Percentiles rank a stretch among this genome's conserved stretches.
These are phyloP conservation scores for Otis tarda DNA, from an alignment of 2,113 vertebrate genomes.

Conservation along the genomic window DNA sequence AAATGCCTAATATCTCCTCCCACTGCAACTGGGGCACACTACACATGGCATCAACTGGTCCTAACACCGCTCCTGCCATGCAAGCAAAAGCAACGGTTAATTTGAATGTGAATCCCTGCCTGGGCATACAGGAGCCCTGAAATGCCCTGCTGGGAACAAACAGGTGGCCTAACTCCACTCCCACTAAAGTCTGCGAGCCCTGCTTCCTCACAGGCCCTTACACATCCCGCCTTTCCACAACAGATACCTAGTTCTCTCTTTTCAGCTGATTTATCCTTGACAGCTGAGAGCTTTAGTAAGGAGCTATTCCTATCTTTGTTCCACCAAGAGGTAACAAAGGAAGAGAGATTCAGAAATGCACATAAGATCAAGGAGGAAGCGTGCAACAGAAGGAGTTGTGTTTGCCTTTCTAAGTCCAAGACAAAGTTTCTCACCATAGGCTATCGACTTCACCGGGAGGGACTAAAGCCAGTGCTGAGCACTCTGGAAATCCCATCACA, in stretches of 20 bases:
- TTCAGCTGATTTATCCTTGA: neutral
- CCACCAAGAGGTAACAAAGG: neutral
- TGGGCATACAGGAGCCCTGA: neutral
- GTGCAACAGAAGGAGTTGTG: neutral
- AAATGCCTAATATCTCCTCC: neutral
- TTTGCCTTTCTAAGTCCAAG: neutral
- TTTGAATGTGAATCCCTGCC: neutral
- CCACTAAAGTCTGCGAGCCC: neutral
- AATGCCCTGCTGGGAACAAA: neutral
- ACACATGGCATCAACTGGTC: neutral
- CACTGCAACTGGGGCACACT: rapidly evolving
- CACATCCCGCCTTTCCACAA: neutral
- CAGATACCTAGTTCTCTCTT: neutral
- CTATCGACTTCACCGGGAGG: neutral
- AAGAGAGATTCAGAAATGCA: neutral
- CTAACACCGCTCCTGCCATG: rapidly evolving
- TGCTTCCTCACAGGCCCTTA: neutral
- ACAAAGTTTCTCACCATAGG: neutral
- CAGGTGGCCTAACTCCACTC: neutral
- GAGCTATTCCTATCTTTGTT: neutral
- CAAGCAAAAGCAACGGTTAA: neutral
- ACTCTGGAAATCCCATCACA: neutral
- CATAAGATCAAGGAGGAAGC: neutral
- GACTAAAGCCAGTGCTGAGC: rapidly evolving
- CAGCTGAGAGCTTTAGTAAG: neutral